Percentiles rank a stretch among this genome's conserved stretches.
These are phyloP conservation scores for Aramus guarauna DNA, from an alignment of 2,113 vertebrate species.

Conservation along the genomic window DNA sequence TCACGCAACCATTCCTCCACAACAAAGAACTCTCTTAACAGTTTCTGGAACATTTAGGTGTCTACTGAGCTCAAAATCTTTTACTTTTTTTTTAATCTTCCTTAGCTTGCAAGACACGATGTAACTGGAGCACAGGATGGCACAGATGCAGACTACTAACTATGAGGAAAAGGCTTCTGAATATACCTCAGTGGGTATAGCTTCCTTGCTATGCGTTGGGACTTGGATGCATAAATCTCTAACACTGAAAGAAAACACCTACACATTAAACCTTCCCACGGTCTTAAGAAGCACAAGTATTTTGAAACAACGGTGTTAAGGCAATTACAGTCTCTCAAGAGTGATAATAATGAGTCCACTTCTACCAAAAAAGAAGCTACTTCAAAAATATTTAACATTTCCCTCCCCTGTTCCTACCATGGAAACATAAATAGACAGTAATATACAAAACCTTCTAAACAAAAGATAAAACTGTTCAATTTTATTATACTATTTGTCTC, in stretches of 20 bases:
- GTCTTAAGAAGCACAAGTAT: not conserved
- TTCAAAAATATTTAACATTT: not conserved
- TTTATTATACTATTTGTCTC: not conserved
- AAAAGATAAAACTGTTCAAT: not conserved
- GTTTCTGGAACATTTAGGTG: not conserved
- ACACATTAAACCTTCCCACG: not conserved
- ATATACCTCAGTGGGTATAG: fast-evolving
- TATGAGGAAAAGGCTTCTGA: not conserved
- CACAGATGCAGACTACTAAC: not conserved
- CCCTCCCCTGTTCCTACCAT: not conserved
- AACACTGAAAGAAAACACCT: not conserved
- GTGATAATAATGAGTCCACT: not conserved
- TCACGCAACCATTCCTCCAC: too few relatives aligned
- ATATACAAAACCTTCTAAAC: not conserved
- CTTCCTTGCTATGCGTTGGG: not conserved
- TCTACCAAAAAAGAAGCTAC: not conserved
- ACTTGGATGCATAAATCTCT: not conserved
- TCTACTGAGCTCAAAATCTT: not conserved
- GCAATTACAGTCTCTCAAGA: not conserved
- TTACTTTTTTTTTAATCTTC: not conserved
- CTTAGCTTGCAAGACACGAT: not conserved
- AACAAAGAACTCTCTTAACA: not conserved
- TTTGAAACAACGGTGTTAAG: not conserved
- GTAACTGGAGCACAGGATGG: not conserved
- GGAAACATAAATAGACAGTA: not conserved